Conservation (phyloP, 2,888 invertebrate species). For the Noctua fimbriata region DNA sequence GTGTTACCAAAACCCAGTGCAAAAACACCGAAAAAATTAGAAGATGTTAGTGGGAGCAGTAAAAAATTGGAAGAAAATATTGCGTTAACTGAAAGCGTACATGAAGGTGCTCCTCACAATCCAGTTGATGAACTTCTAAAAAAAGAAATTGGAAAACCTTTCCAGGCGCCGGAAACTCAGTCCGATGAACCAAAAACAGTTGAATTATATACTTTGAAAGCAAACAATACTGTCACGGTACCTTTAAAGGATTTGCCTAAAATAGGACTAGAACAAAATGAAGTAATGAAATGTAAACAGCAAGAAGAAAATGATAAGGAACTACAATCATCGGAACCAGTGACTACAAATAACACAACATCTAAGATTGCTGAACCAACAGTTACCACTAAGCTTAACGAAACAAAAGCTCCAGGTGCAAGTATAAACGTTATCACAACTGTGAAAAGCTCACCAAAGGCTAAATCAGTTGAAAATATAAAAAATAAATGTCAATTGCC, state of each 20-base stretch:
- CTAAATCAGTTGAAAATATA: constrained; percentile 21
- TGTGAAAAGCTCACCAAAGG: constrained; percentile 6
- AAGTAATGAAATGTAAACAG: neutral
- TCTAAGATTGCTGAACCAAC: constrained; percentile 7
- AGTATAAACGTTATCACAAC: constrained; percentile 4
- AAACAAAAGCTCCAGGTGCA: constrained; percentile 8
- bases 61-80: constrained; percentile 2
- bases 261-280: constrained; percentile 1
- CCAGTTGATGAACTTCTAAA: neutral
- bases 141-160: constrained; percentile 12
- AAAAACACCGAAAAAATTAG: constrained; percentile 12
- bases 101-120: neutral
- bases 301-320: neutral
- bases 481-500: constrained; percentile 23
- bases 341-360: neutral
- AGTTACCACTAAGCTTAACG: neutral
- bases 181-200: constrained; percentile 1
- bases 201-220: constrained; percentile 14
- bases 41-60: constrained; percentile 10
- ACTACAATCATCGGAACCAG: neutral
- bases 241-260: neutral
- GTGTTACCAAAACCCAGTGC: constrained; percentile 41
- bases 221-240: neutral
- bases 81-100: neutral
- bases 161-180: constrained; percentile 4